phyloP scores from a whole-genome alignment of 2,888 invertebrate genomes.

The Drosophila mimetica region DNA sequence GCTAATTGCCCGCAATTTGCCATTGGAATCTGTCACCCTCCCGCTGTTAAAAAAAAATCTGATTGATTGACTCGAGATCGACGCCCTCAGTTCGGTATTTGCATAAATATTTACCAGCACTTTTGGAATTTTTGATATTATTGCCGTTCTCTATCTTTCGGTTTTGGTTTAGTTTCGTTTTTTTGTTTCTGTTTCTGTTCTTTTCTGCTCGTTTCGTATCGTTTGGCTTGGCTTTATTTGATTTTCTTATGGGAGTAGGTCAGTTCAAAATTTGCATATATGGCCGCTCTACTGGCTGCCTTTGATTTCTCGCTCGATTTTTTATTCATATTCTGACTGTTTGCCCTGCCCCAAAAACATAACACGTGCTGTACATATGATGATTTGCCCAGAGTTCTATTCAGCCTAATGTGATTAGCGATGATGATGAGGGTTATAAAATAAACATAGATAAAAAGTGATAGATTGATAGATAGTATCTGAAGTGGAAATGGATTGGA shows the following conservation, averaged over 20 bases:
- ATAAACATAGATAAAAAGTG: constrained; percentile 10
- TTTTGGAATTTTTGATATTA: constrained; percentile 22
- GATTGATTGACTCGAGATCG: constrained; percentile 62
- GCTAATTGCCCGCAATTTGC: constrained; percentile 72
- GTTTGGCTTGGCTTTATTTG: constrained; percentile 55
- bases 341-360: constrained; percentile 56
- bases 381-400: neutral
- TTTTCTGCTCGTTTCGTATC: constrained; percentile 37
- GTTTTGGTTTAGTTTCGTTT: constrained; percentile 1
- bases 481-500: neutral
- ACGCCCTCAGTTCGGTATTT: constrained; percentile 70
- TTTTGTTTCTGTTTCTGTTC: too few species aligned
- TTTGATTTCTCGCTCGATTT: constrained; percentile 71
- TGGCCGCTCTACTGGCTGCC: constrained; percentile 55
- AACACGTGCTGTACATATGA: constrained; percentile 38
- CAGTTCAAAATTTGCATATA: constrained; percentile 82
- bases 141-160: constrained; percentile 27
- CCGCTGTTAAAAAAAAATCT: constrained; percentile 22
- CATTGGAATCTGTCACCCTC: constrained; percentile 47
- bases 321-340: constrained; percentile 70
- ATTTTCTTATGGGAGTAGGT: constrained; percentile 79
- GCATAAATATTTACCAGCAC: constrained; percentile 59
- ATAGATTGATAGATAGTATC: too few species aligned
- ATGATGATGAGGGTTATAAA: constrained; percentile 19
- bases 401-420: neutral